Evolutionary conservation across 2,113 vertebrate genomes (phyloP).

Genomic region (Halcyon senegalensis): DNA sequence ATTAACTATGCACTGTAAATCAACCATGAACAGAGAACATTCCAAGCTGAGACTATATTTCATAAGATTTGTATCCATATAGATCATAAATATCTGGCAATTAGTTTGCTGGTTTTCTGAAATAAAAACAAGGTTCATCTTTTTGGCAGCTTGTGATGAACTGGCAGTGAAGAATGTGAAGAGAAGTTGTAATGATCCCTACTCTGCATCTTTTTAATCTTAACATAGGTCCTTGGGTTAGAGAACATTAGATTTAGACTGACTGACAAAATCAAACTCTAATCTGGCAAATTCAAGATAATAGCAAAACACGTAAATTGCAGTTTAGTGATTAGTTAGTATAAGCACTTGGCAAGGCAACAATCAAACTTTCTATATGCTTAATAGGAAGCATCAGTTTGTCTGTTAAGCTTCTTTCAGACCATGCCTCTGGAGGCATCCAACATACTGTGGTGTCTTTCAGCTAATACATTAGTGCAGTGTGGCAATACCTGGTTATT

Average conservation of each 20-base stretch:
- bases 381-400: background rate
- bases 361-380: background rate
- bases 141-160: background rate
- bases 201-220: background rate
- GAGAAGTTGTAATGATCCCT: background rate
- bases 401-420: background rate
- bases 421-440: background rate
- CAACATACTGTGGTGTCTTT: background rate
- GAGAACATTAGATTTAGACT: background rate
- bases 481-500: background rate
- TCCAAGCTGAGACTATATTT: slow-evolving; percentile 15
- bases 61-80: background rate
- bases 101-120: slow-evolving; percentile 11
- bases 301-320: background rate
- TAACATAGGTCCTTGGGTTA: background rate
- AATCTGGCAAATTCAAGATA: background rate
- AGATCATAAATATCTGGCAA: slow-evolving; percentile 20
- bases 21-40: background rate
- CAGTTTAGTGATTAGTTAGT: background rate
- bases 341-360: background rate
- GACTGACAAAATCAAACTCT: background rate
- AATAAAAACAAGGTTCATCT: slow-evolving; percentile 9
- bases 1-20: slow-evolving; percentile 24
- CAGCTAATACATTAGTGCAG: background rate
- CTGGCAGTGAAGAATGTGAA: background rate